Conservation (phyloP, 2,797 vertebrate species). For the Choloepus didactylus region DNA sequence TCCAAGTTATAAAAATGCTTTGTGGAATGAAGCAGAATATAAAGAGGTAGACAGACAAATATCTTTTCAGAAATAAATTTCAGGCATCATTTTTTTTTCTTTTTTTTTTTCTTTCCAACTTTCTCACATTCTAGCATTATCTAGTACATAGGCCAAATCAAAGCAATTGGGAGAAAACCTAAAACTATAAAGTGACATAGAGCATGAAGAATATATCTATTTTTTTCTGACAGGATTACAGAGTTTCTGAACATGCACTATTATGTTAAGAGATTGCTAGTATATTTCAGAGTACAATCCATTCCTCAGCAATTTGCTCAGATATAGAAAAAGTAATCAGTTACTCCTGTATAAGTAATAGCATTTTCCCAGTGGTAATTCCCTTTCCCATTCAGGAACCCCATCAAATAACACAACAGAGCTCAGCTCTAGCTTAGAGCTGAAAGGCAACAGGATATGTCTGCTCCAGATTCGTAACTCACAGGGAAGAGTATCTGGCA, state of each 20-base stretch:
- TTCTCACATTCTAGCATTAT: background rate
- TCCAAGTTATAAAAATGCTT: background rate
- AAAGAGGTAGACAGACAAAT: background rate
- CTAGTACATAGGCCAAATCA: background rate
- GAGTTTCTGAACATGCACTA: background rate
- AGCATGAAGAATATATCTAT: background rate
- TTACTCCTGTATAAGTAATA: background rate
- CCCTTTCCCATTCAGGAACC: background rate
- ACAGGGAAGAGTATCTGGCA: background rate
- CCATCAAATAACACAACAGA: background rate
- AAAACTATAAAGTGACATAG: background rate
- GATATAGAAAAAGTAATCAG: slow-evolving; percentile 18
- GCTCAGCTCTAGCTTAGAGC: slow-evolving; percentile 23
- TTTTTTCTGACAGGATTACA: background rate
- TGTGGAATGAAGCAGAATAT: background rate
- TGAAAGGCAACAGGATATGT: background rate
- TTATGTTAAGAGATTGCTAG: background rate
- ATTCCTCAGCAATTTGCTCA: slow-evolving; percentile 50
- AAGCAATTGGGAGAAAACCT: background rate
- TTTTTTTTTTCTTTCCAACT: background rate
- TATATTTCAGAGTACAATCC: slow-evolving; percentile 2
- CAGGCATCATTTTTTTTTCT: background rate
- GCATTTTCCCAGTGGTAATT: slow-evolving; percentile 11
- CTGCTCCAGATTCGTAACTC: slow-evolving; percentile 1
- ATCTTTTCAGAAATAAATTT: background rate